phyloP scores from a whole-genome alignment of 2,888 invertebrate species.

The Pseudolycoriella hygida region DNA sequence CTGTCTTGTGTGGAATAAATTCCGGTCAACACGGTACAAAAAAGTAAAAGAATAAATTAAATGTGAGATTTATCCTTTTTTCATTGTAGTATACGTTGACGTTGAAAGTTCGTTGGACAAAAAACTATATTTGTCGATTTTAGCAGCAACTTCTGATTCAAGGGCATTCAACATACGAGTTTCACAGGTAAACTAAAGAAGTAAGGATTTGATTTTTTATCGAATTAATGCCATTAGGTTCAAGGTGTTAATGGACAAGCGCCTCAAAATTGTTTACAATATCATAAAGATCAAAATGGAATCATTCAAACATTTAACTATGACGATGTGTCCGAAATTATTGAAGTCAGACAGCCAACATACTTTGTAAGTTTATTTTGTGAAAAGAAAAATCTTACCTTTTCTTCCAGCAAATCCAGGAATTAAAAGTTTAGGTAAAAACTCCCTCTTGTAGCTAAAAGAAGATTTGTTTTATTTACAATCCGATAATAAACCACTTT shows the following conservation, averaged over 20 bases:
- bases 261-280: constrained; percentile 47
- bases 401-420: no score
- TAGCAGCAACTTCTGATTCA: constrained; percentile 35
- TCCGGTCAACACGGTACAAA: constrained; percentile 53
- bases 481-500: no score
- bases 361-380: constrained; percentile 37
- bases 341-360: constrained; percentile 34
- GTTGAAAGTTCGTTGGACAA: constrained; percentile 39
- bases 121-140: constrained; percentile 45
- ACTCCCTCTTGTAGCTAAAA: no score
- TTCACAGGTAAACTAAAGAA: constrained; percentile 28
- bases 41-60: constrained; percentile 2
- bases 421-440: no score
- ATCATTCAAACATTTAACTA: constrained; percentile 55
- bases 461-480: no score
- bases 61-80: neutral
- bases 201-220: constrained; percentile 16
- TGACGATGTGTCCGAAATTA: constrained; percentile 35
- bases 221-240: constrained; percentile 32
- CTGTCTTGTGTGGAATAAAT: constrained; percentile 56
- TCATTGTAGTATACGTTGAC: constrained; percentile 52
- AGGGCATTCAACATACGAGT: constrained; percentile 48
- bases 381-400: neutral
- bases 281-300: constrained; percentile 38
- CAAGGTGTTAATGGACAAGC: constrained; percentile 30